A percentile compares a stretch with the other conserved stretches of the same genome.
These are phyloP conservation scores for Cygnus atratus DNA, from an alignment of 2,113 vertebrate genomes.

Conservation along the genomic window DNA sequence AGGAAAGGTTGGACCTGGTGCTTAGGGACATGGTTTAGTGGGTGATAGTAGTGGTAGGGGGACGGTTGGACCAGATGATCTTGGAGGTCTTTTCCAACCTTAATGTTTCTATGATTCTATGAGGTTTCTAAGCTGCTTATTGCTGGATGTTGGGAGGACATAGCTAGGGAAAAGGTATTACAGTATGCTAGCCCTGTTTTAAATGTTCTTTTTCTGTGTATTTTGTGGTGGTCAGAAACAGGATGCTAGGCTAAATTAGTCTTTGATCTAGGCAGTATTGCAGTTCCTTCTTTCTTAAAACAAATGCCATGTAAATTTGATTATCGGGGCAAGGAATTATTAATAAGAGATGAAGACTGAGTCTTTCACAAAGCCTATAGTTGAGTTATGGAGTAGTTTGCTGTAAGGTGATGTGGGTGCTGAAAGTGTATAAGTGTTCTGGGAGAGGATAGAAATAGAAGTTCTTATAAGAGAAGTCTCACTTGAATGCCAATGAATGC, in stretches of 20 bases:
- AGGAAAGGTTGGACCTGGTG: too few species aligned
- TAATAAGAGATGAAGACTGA: not conserved
- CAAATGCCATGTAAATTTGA: not conserved
- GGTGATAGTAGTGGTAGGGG: too few species aligned
- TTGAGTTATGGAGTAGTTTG: not conserved
- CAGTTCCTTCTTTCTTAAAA: not conserved
- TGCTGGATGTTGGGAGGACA: not conserved
- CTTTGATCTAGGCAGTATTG: not conserved
- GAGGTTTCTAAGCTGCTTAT: not conserved
- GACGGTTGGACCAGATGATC: too few species aligned
- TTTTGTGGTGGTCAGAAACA: not conserved
- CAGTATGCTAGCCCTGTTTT: not conserved
- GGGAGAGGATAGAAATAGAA: not conserved
- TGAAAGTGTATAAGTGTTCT: not conserved
- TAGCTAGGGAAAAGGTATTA: not conserved
- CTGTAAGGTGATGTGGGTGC: not conserved
- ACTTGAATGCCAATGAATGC: not conserved
- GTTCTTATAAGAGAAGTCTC: not conserved
- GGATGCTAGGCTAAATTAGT: not conserved
- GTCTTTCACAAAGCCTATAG: too few species aligned
- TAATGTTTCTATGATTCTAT: too few species aligned
- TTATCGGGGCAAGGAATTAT: not conserved
- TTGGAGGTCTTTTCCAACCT: too few species aligned
- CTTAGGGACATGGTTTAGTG: too few species aligned
- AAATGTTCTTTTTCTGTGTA: not conserved